Percentiles rank a stretch among this genome's conserved stretches.
These are phyloP conservation scores for Anorthoa munda DNA, from an alignment of 2,888 invertebrate genomes.

Conservation along the genomic window DNA sequence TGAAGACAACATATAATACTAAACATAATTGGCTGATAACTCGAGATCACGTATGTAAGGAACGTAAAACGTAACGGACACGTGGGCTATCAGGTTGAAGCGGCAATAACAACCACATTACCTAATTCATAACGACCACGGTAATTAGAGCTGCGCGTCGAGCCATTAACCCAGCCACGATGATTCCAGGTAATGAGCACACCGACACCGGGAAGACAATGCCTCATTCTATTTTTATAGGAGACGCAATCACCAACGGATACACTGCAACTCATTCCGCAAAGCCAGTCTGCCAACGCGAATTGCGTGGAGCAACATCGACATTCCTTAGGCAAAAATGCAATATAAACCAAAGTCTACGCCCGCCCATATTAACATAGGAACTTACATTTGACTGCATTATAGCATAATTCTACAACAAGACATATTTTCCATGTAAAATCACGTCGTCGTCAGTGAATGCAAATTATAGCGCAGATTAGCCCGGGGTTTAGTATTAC, in stretches of 20 bases:
- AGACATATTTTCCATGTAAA: slow-evolving; percentile 21
- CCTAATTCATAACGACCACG: slow-evolving; percentile 76
- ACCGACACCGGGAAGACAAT: slow-evolving; percentile 73
- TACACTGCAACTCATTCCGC: slow-evolving; percentile 60
- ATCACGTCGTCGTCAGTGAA: slow-evolving; percentile 29
- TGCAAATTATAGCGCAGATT: slow-evolving; percentile 35
- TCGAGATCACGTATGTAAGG: slow-evolving; percentile 52
- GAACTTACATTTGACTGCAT: slow-evolving; percentile 42
- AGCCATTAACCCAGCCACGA: slow-evolving; percentile 66
- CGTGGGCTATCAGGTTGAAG: slow-evolving; percentile 49
- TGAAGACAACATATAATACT: slow-evolving; percentile 14
- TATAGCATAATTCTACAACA: slow-evolving; percentile 35
- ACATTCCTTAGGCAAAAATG: slow-evolving; percentile 53
- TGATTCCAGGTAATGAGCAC: slow-evolving; percentile 68
- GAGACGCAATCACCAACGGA: slow-evolving; percentile 61
- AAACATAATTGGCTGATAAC: slow-evolving; percentile 51
- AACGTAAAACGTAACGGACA: slow-evolving; percentile 67
- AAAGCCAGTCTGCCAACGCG: slow-evolving; percentile 56
- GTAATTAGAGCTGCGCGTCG: slow-evolving; percentile 70
- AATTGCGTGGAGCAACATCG: slow-evolving; percentile 42
- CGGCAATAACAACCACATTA: slow-evolving; percentile 67
- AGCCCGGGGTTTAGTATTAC: slow-evolving; percentile 40
- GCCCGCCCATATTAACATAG: slow-evolving; percentile 20
- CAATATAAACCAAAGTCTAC: slow-evolving; percentile 21
- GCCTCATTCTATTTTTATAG: slow-evolving; percentile 72